These are phyloP conservation scores for Catocala nupta DNA, from an alignment of 2,888 invertebrate species.

Conservation along the genomic window DNA sequence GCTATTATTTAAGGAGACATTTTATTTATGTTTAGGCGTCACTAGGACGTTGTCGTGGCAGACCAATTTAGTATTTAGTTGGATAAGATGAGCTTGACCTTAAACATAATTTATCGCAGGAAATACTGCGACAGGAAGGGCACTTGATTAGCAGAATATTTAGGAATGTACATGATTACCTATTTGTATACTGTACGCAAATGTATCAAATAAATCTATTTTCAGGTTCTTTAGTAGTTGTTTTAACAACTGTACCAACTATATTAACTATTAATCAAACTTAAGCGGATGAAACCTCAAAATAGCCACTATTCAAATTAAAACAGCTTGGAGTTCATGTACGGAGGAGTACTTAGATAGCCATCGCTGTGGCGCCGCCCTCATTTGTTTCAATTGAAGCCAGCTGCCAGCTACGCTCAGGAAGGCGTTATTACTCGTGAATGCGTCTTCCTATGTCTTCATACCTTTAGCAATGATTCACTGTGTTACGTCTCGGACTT, in stretches of 20 bases:
- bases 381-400: slow-evolving; percentile 80
- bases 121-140: neutral
- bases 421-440: slow-evolving; percentile 56
- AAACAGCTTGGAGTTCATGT: slow-evolving; percentile 13
- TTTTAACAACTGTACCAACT: neutral
- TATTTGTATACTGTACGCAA: no score
- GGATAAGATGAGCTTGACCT: neutral
- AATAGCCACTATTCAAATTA: slow-evolving; percentile 22
- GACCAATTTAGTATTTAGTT: neutral
- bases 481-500: slow-evolving; percentile 13
- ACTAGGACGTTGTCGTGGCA: neutral
- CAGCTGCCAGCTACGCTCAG: slow-evolving; percentile 68
- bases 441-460: slow-evolving; percentile 22
- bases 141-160: no score
- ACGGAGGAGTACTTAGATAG: slow-evolving; percentile 38
- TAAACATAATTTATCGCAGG: neutral
- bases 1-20: no score
- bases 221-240: neutral
- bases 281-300: slow-evolving; percentile 11
- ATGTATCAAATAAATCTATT: no score
- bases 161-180: no score
- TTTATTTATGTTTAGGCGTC: no score
- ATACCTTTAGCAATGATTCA: slow-evolving; percentile 22
- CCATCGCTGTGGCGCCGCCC: slow-evolving; percentile 71
- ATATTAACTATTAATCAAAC: neutral